Conservation (phyloP, 2,113 vertebrate species). For the Halcyon malimbica region DNA sequence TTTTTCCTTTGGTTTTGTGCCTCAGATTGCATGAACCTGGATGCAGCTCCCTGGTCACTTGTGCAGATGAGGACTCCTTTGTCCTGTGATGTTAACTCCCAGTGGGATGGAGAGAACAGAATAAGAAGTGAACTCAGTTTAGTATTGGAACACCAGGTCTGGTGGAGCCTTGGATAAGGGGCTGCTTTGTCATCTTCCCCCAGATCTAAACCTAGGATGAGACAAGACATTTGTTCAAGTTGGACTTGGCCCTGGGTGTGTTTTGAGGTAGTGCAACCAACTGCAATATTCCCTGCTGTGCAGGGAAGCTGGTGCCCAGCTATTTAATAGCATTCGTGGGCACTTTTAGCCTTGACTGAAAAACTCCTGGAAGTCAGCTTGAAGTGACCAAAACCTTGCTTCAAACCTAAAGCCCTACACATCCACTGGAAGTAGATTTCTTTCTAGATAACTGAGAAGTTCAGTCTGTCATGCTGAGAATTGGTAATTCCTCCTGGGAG, state of each 20-base stretch:
- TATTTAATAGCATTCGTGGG: neutral
- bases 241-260: neutral
- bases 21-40: neutral
- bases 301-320: neutral
- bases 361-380: neutral
- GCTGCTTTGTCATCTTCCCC: neutral
- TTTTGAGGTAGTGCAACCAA: neutral
- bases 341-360: neutral
- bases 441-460: neutral
- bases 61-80: neutral
- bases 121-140: neutral
- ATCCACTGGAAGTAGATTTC: neutral
- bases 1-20: neutral
- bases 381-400: neutral
- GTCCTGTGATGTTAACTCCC: neutral
- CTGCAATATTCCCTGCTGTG: accelerated
- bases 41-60: neutral
- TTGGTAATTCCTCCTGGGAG: neutral
- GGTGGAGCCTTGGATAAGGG: neutral
- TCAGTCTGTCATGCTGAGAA: neutral
- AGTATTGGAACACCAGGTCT: neutral
- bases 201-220: neutral
- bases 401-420: accelerated
- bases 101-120: neutral
- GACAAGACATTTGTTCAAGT: neutral